A percentile compares a stretch with the other conserved stretches of the same genome.
phyloP scores from a whole-genome alignment of 2,113 vertebrate genomes.

The Boleophthalmus pectinirostris region DNA sequence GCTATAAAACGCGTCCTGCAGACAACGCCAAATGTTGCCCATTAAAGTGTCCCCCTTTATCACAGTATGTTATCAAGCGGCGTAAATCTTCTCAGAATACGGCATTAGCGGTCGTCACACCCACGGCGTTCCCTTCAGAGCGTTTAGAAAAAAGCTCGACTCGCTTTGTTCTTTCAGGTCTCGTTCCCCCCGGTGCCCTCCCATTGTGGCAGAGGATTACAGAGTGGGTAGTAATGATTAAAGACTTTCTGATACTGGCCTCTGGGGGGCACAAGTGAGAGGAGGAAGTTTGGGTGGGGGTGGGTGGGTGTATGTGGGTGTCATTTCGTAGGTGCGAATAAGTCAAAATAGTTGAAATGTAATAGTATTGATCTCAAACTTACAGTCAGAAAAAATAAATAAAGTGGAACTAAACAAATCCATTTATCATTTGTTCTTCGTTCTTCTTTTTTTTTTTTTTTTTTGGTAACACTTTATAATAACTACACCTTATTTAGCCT shows the following conservation, averaged over 20 bases:
- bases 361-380: too few species aligned
- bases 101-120: background rate
- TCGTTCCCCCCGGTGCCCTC: conserved; percentile 27
- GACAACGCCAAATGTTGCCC: background rate
- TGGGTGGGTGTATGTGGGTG: conserved; percentile 17
- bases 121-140: background rate
- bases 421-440: too few species aligned
- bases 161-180: background rate
- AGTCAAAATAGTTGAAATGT: too few species aligned
- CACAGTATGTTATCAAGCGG: background rate
- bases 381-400: too few species aligned
- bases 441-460: too few species aligned
- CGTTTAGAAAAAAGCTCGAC: background rate
- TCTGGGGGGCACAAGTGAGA: conserved; percentile 45
- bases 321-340: conserved; percentile 8
- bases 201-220: conserved; percentile 65
- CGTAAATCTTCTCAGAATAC: background rate
- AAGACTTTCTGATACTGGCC: conserved; percentile 62
- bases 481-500: too few species aligned
- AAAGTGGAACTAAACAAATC: too few species aligned
- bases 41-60: background rate
- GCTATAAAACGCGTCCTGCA: background rate
- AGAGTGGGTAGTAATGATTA: conserved; percentile 70
- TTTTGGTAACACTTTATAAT: too few species aligned
- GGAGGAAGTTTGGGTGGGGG: conserved; percentile 17